These are phyloP conservation scores for Incurvaria masculella DNA, from an alignment of 2,888 invertebrate species.

Conservation along the genomic window DNA sequence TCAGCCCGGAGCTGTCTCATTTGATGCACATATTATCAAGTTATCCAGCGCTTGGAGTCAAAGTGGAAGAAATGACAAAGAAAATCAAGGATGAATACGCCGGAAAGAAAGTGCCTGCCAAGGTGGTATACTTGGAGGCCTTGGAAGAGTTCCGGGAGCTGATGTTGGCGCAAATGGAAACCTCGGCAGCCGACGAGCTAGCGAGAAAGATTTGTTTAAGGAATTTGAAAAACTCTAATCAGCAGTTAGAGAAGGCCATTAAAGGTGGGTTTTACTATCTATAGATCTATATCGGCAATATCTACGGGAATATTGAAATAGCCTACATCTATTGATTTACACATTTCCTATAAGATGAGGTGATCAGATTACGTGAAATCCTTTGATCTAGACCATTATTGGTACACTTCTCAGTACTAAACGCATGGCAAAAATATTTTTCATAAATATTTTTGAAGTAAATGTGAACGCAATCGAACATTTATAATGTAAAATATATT, in stretches of 20 bases:
- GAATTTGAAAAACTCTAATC: slow-evolving; percentile 41
- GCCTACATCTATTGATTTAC: no score
- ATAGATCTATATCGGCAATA: no score
- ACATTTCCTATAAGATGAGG: no score
- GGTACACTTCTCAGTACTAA: no score
- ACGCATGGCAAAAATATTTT: no score
- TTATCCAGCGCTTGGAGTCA: slow-evolving; percentile 31
- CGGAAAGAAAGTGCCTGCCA: slow-evolving; percentile 10
- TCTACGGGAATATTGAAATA: no score
- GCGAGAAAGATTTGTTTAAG: slow-evolving; percentile 35
- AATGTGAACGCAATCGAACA: no score
- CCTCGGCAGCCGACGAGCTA: slow-evolving; percentile 47
- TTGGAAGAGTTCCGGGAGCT: slow-evolving; percentile 36
- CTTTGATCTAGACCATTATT: no score
- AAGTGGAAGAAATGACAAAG: slow-evolving; percentile 31
- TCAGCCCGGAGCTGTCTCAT: slow-evolving; percentile 43
- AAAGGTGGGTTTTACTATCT: slow-evolving; percentile 34
- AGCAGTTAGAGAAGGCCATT: slow-evolving; percentile 33
- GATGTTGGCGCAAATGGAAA: slow-evolving; percentile 37
- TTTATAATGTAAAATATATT: no score
- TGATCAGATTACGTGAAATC: no score
- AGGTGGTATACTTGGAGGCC: slow-evolving; percentile 30
- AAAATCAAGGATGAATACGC: slow-evolving; percentile 13
- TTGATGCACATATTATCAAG: slow-evolving; percentile 44
- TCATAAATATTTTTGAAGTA: no score